phyloP scores from a whole-genome alignment of 2,888 invertebrate genomes.

The Idaea straminata region DNA sequence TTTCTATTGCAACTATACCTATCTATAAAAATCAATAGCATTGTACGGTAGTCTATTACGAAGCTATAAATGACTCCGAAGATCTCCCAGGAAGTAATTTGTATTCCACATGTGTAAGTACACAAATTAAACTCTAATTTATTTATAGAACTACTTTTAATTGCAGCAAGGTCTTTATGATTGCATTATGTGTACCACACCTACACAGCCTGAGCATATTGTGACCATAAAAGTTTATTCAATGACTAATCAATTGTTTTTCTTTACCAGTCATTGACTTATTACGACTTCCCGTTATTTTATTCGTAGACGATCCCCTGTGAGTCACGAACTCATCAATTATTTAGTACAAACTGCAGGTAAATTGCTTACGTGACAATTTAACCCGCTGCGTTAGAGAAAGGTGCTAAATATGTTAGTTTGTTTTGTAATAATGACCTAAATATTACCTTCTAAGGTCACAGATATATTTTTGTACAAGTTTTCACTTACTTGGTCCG shows the following conservation, averaged over 20 bases:
- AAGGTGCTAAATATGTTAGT: slow-evolving; percentile 39
- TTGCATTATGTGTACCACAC: slow-evolving; percentile 14
- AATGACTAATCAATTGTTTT: slow-evolving; percentile 47
- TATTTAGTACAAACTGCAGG: slow-evolving; percentile 12
- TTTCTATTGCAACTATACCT: not conserved
- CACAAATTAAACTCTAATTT: not conserved
- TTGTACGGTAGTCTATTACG: not conserved
- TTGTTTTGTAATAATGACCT: slow-evolving; percentile 36
- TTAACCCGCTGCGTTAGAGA: slow-evolving; percentile 33
- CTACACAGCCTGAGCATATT: slow-evolving; percentile 13
- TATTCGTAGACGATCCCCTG: slow-evolving; percentile 38
- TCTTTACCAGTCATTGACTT: slow-evolving; percentile 58
- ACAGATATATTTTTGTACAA: slow-evolving; percentile 33
- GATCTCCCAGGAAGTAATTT: not conserved
- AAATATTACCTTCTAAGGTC: slow-evolving; percentile 29
- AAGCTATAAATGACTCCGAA: not conserved
- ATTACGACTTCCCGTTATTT: slow-evolving; percentile 21
- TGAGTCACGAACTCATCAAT: slow-evolving; percentile 53
- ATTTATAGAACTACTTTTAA: slow-evolving; percentile 13
- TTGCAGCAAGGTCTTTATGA: slow-evolving; percentile 31
- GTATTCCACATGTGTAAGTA: not conserved
- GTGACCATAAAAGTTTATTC: slow-evolving; percentile 12
- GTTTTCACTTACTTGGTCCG: slow-evolving; percentile 85
- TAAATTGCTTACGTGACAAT: slow-evolving; percentile 53
- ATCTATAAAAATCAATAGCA: not conserved